Evolutionary conservation across 2,113 vertebrate genomes (phyloP).

Genomic region (Alethe castanea): DNA sequence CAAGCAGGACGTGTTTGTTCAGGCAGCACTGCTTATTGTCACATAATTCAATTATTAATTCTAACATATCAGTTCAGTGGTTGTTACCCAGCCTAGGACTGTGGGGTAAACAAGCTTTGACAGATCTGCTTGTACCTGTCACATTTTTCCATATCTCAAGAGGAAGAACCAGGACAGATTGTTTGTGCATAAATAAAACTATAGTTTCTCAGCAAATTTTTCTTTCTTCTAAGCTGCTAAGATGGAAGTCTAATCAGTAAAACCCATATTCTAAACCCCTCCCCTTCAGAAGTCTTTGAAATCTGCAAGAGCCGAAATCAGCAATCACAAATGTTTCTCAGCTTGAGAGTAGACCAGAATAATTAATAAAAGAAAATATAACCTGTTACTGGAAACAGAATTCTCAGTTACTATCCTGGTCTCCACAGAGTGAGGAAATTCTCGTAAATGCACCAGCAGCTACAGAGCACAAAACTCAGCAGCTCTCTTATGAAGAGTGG

Average conservation of each 20-base stretch:
- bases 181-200: not conserved
- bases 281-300: not conserved
- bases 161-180: not conserved
- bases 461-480: not conserved
- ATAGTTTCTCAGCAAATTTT: not conserved
- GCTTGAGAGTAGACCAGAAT: not conserved
- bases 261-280: not conserved
- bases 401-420: not conserved
- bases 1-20: not conserved
- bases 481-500: not conserved
- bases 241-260: not conserved
- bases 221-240: not conserved
- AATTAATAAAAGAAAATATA: not conserved
- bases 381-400: not conserved
- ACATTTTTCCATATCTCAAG: not conserved
- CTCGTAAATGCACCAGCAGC: not conserved
- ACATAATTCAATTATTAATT: not conserved
- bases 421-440: rapidly evolving
- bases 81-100: not conserved
- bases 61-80: not conserved
- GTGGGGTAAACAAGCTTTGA: not conserved
- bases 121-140: not conserved
- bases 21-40: not conserved
- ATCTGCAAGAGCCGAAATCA: not conserved
- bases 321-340: not conserved